These are phyloP conservation scores for Tuta absoluta DNA, from an alignment of 2,888 invertebrate species.

Conservation along the genomic window DNA sequence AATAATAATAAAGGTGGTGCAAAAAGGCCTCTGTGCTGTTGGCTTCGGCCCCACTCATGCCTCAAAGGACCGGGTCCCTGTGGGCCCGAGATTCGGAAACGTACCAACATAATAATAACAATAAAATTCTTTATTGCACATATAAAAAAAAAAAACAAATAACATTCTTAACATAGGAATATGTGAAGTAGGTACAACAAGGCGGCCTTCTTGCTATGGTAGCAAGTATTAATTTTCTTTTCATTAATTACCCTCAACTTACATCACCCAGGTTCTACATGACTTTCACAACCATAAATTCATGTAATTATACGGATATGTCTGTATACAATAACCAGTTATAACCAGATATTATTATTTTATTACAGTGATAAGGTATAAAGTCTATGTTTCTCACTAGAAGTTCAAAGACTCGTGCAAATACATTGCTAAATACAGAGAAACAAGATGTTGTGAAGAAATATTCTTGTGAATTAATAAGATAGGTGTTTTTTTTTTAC, in stretches of 20 bases:
- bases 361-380: conserved; percentile 23
- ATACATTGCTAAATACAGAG: background rate
- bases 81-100: no score
- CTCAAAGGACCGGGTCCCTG: no score
- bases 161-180: no score
- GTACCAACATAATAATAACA: no score
- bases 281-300: conserved; percentile 31
- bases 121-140: no score
- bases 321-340: conserved; percentile 31
- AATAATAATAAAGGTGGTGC: no score
- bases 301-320: conserved; percentile 20
- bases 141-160: no score
- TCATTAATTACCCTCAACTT: background rate
- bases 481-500: no score
- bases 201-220: no score
- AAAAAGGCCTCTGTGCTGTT: no score
- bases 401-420: conserved; percentile 22
- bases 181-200: no score
- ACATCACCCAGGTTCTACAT: conserved; percentile 37
- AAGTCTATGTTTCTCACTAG: conserved; percentile 1
- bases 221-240: background rate
- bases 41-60: no score
- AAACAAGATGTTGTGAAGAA: background rate
- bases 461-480: background rate
- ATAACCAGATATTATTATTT: conserved; percentile 31